Base-by-base conservation (phyloP, 2,888 invertebrate genomes). In the Hetaerina titia region DNA sequence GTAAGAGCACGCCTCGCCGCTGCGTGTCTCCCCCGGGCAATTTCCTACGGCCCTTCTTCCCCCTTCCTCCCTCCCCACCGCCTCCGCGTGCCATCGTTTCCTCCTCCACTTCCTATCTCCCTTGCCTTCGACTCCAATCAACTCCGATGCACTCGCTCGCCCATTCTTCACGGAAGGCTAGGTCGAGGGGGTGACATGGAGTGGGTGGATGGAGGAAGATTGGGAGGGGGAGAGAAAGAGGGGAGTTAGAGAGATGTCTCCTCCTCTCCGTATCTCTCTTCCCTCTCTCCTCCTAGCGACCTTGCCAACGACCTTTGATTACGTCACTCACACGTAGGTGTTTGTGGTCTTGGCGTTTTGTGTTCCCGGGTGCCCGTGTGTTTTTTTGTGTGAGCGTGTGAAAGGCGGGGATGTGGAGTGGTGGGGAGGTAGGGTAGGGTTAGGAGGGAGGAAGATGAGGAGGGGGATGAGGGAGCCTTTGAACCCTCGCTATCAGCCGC, bases 301-400 rank as follows among this genome's bases (percentile, higher is more conserved):
- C 92, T 92, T 92, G 92, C 92, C 56, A 57, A 92, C 92, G 92
- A 92, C 92, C 92, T 92, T 92, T 69, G 64, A 56, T 74, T 74
- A 56, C 92, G 92, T 92, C 92, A 92, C 92, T 90, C 81, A 81
- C 81, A 31, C 81, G 81, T 31, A 81, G 81, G 31, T 81, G 81
- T 81, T 81, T 81, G 81, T 81, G 81, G 31, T 81, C 81, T 81
- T 15, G 81, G 81, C 25, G 31, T 81, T 81, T 81, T 81, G 81
- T 81, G 81, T 81, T 81, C 81, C 56, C 45, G 17, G n/a, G 63
- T 63, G 90, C 45, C 15, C 64, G 64, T 31, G 64, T 45, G 64
- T 88, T 15, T 88, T 45, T 88, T 45, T 56, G 25, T 81, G 25
- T 81, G 81, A 81, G 31, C 31, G 81, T 81, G 31, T 31, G 81